Conservation (phyloP, 2,113 vertebrate species). For the Neolamprologus toae region DNA sequence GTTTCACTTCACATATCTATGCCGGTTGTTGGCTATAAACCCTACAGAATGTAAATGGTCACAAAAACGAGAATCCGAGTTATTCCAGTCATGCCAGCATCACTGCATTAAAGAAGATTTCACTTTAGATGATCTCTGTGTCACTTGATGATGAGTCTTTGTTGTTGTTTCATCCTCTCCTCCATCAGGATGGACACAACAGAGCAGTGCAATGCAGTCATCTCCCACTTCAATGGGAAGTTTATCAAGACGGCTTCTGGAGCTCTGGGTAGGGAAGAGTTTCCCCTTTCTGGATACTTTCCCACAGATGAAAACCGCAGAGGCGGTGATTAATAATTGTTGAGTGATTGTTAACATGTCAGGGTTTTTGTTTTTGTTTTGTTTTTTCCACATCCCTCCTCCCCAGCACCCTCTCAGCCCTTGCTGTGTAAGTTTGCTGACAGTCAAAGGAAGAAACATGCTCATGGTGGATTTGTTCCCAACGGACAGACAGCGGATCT, state of each 20-base stretch:
- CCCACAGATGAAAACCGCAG: not conserved
- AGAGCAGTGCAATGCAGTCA: slow-evolving; percentile 82
- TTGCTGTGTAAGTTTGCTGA: slow-evolving; percentile 98
- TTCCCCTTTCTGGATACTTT: not conserved
- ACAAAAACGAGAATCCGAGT: not conserved
- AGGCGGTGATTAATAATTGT: not conserved
- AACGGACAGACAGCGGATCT: slow-evolving; percentile 94
- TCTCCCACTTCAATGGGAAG: slow-evolving; percentile 98
- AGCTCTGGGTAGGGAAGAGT: slow-evolving; percentile 64
- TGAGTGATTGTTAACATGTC: not conserved
- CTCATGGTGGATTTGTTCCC: slow-evolving; percentile 91
- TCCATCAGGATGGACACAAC: slow-evolving; percentile 90
- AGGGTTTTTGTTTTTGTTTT: not conserved
- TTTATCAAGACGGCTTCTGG: slow-evolving; percentile 94
- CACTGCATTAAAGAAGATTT: not conserved
- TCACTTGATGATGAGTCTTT: not conserved
- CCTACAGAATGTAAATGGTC: not conserved
- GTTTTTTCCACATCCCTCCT: not conserved
- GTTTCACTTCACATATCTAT: not conserved
- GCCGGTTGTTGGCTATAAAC: not conserved
- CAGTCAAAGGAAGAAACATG: slow-evolving; percentile 96
- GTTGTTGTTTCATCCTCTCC: not conserved
- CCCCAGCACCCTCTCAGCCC: slow-evolving; percentile 88
- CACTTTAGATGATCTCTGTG: not conserved
- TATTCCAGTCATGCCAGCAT: not conserved